Conservation (phyloP, 2,888 invertebrate species). For the Eupithecia vulgata region DNA sequence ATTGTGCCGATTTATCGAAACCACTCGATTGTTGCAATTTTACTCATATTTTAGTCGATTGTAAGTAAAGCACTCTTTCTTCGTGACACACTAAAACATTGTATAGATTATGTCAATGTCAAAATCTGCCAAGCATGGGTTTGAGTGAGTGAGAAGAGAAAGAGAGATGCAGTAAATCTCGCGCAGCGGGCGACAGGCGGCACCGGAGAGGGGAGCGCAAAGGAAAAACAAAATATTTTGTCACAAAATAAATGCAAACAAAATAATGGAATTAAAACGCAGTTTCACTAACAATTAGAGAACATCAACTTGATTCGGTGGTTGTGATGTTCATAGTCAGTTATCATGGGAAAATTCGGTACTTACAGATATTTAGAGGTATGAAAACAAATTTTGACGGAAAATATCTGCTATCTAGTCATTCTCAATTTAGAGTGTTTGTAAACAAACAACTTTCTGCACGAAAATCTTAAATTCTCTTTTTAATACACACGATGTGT, state of each 20-base stretch:
- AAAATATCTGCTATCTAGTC: background rate
- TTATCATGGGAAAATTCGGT: constrained; percentile 81
- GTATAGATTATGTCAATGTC: background rate
- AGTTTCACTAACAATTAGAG: background rate
- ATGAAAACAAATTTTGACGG: constrained; percentile 38
- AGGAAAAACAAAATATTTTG: background rate
- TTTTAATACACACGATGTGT: no score
- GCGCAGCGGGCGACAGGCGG: background rate
- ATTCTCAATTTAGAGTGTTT: no score
- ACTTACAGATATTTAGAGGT: constrained; percentile 84
- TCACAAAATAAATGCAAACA: background rate
- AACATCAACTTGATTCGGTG: constrained; percentile 32
- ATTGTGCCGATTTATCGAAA: background rate
- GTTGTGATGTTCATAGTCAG: constrained; percentile 76
- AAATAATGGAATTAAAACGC: background rate
- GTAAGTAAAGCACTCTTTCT: background rate
- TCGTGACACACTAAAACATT: background rate
- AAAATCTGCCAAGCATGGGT: background rate
- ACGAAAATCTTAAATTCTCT: no score
- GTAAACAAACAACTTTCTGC: no score
- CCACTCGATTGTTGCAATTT: background rate
- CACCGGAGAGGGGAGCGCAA: background rate
- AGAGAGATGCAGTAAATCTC: no score
- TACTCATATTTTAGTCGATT: background rate
- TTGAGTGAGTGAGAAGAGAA: background rate